Base-by-base conservation (phyloP, 1,140 invertebrate genomes). In the Lepidostoma basale region DNA sequence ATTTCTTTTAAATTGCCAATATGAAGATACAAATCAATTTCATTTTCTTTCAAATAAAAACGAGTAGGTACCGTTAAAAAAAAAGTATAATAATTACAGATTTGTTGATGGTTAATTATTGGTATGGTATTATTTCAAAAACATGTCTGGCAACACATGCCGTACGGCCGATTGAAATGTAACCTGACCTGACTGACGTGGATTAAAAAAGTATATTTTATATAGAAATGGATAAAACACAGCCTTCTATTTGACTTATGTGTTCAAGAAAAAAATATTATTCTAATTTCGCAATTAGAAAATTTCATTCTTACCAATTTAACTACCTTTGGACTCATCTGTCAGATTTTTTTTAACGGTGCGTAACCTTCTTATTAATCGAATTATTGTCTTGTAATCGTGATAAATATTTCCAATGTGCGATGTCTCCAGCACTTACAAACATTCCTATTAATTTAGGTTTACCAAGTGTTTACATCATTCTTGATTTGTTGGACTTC, bases 111-210 rank as follows among this genome's bases (percentile, higher is more conserved):
- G n/a, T n/a, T n/a, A n/a, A n/a, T n/a, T n/a, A n/a, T n/a, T n/a
- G n/a, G n/a, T n/a, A n/a, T n/a, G n/a, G n/a, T n/a, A n/a, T n/a
- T n/a, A n/a, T n/a, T n/a, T 6, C 33, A n/a, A 36, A 8, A 45
- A 45, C 9, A 2, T 40, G 25, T 56, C n/a, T 65, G 62, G 62
- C 25, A 65, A 65, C 62, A 49, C 30, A 18, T 54, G 30, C 20
- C 25, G 14, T 45, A 49, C 16, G 30, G 26, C 62, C 62, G 62
- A 65, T 65, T 65, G 47, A 45, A 66, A 45, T 66, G 64, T 66
- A 66, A 66, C 64, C 64, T 58, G 64, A 66, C 64, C 64, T 66
- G 42, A 66, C 64, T 66, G 64, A 66, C 64, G 64, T 66, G 64
- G 64, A 66, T 66, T 47, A 54, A 28, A 66, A 56, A 42, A n/a